Conservation (phyloP, 64 coral and sea anemone species). For the Montipora foliosa region DNA sequence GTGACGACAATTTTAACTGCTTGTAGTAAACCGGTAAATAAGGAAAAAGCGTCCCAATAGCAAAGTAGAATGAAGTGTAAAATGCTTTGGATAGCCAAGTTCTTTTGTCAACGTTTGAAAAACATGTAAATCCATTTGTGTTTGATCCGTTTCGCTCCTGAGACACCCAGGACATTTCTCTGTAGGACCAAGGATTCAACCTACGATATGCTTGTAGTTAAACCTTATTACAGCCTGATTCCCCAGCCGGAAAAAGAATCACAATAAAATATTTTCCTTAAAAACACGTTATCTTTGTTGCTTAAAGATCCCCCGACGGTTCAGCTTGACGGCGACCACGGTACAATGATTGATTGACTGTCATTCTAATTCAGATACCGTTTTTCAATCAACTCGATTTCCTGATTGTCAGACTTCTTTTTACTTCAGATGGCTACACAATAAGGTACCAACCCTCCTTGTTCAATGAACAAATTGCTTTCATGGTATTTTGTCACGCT, state of each 20-base stretch:
- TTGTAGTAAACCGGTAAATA: constrained; percentile 96
- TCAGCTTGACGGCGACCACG: too few relatives aligned
- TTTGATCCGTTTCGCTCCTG: background rate
- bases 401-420: background rate
- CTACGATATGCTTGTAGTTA: too few relatives aligned
- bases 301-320: too few relatives aligned
- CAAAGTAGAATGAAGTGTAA: constrained; percentile 94
- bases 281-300: too few relatives aligned
- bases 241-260: too few relatives aligned
- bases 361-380: background rate
- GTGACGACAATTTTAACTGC: constrained; percentile 79
- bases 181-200: too few relatives aligned
- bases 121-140: background rate
- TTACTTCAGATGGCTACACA: background rate
- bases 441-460: background rate
- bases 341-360: too few relatives aligned
- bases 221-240: too few relatives aligned
- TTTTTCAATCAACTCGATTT: background rate
- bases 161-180: background rate
- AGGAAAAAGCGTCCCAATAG: constrained; percentile 91
- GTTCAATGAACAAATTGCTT: background rate
- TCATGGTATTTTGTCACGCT: constrained; percentile 24
- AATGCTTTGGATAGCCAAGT: constrained; percentile 79
- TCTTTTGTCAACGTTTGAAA: constrained; percentile 19
- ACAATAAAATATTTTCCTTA: too few relatives aligned